phyloP scores from a whole-genome alignment of 2,888 invertebrate species.

The Pollenia angustigena region DNA sequence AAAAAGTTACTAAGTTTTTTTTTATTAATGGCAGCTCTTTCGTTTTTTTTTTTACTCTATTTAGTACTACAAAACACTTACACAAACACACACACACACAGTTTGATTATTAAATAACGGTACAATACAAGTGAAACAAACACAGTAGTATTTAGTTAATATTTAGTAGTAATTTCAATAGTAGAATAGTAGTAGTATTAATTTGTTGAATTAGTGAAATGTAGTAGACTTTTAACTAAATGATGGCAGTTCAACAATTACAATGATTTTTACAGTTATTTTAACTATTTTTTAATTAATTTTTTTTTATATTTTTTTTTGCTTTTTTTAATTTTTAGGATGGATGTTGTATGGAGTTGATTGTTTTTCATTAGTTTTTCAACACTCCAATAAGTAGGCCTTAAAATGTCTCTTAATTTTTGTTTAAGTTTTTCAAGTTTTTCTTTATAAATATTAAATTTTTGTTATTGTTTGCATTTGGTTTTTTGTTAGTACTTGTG shows the following conservation, averaged over 20 bases:
- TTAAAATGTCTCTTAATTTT: slow-evolving; percentile 4
- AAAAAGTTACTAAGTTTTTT: slow-evolving; percentile 45
- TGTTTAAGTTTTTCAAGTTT: background rate
- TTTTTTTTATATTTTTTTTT: background rate
- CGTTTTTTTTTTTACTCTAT: slow-evolving; percentile 22
- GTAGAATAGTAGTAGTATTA: slow-evolving; percentile 44
- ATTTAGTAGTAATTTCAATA: slow-evolving; percentile 21
- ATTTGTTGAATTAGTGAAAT: slow-evolving; percentile 37
- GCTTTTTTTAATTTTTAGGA: background rate
- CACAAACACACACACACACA: slow-evolving; percentile 65
- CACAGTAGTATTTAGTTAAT: slow-evolving; percentile 42
- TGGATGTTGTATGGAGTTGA: slow-evolving; percentile 25
- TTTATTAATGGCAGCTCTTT: slow-evolving; percentile 6
- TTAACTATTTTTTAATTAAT: background rate
- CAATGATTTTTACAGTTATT: slow-evolving; percentile 36
- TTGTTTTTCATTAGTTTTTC: slow-evolving; percentile 25
- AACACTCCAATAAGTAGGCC: slow-evolving; percentile 18
- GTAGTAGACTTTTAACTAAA: slow-evolving; percentile 41
- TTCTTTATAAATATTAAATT: slow-evolving; percentile 14
- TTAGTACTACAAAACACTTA: slow-evolving; percentile 36
- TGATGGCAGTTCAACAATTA: slow-evolving; percentile 47
- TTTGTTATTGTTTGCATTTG: slow-evolving; percentile 40
- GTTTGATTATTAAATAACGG: slow-evolving; percentile 10
- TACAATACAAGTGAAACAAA: slow-evolving; percentile 53
- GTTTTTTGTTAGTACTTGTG: slow-evolving; percentile 48